Evolutionary conservation across 2,888 invertebrate species (phyloP), one percentile per base, ranked within the genome.

Genomic region (Theretra japonica): DNA sequence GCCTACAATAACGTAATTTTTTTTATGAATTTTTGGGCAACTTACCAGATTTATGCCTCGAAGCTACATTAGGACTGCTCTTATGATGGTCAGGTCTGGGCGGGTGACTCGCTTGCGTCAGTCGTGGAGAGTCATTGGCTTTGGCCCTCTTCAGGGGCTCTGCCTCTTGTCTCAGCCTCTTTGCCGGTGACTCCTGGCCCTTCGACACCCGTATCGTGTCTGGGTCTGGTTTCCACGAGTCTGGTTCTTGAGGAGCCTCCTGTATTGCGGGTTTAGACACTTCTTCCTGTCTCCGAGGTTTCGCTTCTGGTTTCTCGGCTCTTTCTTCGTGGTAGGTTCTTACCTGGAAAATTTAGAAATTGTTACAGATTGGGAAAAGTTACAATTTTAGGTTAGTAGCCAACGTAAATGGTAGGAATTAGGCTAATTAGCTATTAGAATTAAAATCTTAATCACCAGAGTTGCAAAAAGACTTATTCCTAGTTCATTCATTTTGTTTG

Each of bases 51-150:
- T 94, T 94, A 80, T 92, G 91, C 57, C 93, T 88, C 0, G 94
- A 92, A 0, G 96, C 95, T 21, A 96, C 96, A 83, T 96, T 96
- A 5, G 96, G 96, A 69, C 96, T 96, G 72, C 96, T 96, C 78
- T 96, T 96, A 80, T 96, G 95, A 82, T 96, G 96, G 57, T 95
- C 87, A 23, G 93, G 94, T 70, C 91, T 83, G 0, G 85, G 83
- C 2, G 78, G 79, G 68, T 89, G 90, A 0, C 86, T 77, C 0
- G 91, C 91, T 70, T 94, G 94, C 2, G 90, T 90, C 65, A 94
- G 77, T 41, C 89, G 83, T 0, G 93, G 94, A 0, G 93, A 92
- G 53, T 93, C 93, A 8, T 92, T 90, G 0, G 91, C 92, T 59
- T 93, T 93, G 4, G 94, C 92, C 68, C 94, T 86, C 75, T 94